phyloP scores from a whole-genome alignment of 2,113 vertebrate genomes.

The Calidris pugnax region DNA sequence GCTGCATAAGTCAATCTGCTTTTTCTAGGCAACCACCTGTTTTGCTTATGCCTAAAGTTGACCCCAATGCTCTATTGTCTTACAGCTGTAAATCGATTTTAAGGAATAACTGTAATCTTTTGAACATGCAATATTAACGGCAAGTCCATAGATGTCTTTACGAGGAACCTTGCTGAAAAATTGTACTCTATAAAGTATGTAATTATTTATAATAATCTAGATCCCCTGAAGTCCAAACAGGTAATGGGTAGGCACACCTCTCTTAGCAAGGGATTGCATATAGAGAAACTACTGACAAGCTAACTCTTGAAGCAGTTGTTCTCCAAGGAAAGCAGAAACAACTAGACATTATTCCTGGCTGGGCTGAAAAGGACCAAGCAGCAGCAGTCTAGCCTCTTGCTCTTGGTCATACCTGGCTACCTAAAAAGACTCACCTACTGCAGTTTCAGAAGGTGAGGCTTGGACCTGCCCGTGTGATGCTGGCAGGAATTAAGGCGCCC shows the following conservation, averaged over 20 bases:
- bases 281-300: background rate
- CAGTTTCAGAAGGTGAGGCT: background rate
- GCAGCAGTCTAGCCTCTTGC: background rate
- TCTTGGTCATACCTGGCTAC: background rate
- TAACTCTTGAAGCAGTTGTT: background rate
- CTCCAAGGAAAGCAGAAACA: background rate
- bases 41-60: background rate
- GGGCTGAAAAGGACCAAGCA: background rate
- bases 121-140: background rate
- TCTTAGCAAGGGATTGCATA: background rate
- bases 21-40: background rate
- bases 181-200: background rate
- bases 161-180: background rate
- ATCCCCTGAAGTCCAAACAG: rapidly evolving
- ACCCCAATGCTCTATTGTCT: background rate
- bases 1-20: rapidly evolving
- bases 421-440: background rate
- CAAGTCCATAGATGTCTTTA: background rate
- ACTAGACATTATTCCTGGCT: background rate
- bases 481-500: background rate
- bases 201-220: background rate
- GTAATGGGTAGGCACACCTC: background rate
- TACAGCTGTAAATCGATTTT: background rate
- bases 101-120: background rate
- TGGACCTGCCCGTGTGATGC: background rate